These are phyloP conservation scores for Nesoenas mayeri DNA, from an alignment of 2,113 vertebrate species.

Conservation along the genomic window DNA sequence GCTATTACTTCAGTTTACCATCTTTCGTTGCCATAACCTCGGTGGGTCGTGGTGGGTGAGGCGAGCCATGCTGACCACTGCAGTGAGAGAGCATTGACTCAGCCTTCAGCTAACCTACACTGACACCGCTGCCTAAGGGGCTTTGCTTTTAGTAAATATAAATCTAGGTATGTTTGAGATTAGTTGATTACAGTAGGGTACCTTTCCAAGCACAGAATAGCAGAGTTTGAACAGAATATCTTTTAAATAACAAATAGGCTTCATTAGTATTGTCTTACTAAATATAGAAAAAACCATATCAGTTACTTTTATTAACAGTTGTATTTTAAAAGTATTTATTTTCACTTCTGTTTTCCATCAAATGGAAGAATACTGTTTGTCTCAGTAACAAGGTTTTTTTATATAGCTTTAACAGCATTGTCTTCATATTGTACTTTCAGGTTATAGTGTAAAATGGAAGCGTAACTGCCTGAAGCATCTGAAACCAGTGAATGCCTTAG, in stretches of 20 bases:
- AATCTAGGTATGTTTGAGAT: slow-evolving; percentile 6
- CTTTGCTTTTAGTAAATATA: neutral
- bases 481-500: neutral
- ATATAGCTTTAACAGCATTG: neutral
- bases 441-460: neutral
- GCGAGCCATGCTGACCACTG: neutral
- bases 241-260: slow-evolving; percentile 5
- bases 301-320: neutral
- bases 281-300: neutral
- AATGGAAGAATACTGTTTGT: neutral
- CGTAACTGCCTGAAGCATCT: neutral
- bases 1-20: neutral
- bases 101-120: neutral
- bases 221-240: neutral
- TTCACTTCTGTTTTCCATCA: neutral
- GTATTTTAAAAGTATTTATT: neutral
- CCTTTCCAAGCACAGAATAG: slow-evolving; percentile 8
- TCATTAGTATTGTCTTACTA: neutral
- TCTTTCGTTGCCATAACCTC: neutral
- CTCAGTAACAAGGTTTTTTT: neutral
- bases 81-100: neutral
- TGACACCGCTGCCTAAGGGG: neutral
- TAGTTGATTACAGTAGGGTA: neutral
- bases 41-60: neutral
- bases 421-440: neutral